These are phyloP conservation scores for Cerastis leucographa DNA, from an alignment of 2,888 invertebrate genomes.

Conservation along the genomic window DNA sequence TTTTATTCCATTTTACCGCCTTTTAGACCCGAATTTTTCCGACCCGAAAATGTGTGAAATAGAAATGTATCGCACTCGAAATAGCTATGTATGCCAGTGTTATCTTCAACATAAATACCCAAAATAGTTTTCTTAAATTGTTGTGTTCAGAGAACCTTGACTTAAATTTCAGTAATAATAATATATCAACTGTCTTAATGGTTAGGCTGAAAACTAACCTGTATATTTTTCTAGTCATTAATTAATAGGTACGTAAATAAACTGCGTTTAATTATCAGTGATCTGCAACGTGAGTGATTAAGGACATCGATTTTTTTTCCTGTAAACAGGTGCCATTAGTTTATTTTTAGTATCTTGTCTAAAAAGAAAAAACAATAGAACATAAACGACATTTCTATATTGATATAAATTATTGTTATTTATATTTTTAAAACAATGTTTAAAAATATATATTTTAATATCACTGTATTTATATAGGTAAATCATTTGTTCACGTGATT, in stretches of 20 bases:
- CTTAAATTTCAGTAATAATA: conserved; percentile 1
- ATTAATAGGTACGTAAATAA: conserved; percentile 29
- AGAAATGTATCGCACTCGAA: background rate
- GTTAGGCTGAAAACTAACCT: conserved; percentile 10
- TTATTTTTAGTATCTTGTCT: background rate
- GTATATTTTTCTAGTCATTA: conserved; percentile 13
- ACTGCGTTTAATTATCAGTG: conserved; percentile 43
- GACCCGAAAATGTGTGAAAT: background rate
- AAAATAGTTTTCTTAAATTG: background rate
- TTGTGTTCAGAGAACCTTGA: background rate
- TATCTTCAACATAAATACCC: conserved; percentile 13
- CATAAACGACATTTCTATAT: background rate
- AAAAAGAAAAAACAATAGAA: background rate
- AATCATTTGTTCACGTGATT: background rate
- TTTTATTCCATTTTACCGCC: background rate
- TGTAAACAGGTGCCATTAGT: conserved; percentile 18
- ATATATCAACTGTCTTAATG: conserved; percentile 14
- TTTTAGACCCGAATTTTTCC: background rate
- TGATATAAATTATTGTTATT: background rate
- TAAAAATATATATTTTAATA: background rate
- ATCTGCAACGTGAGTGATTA: conserved; percentile 45
- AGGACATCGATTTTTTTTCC: conserved; percentile 55
- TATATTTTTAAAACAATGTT: background rate
- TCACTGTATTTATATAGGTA: background rate
- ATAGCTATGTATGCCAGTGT: background rate